Base-by-base conservation (phyloP, 2,113 vertebrate species). In the Ceyx margarethae region DNA sequence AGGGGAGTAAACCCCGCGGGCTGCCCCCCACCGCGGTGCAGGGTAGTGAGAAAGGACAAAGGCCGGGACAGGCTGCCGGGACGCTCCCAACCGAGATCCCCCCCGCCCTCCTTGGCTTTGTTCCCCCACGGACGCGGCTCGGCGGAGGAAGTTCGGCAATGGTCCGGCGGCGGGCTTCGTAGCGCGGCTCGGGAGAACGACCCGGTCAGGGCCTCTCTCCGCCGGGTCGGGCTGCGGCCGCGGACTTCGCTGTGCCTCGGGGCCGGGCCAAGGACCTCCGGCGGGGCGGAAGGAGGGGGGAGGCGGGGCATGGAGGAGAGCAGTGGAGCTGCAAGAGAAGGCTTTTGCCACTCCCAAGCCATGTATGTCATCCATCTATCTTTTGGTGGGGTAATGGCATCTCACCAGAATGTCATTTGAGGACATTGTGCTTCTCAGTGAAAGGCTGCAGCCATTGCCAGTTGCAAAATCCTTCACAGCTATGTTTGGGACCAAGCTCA, bases 311-410 rank as follows among this genome's bases (percentile, higher is more conserved):
- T 11, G n/a, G 56, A 69, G 42, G 8, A 2, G 4, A 77, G 46
- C 0, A 0, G 28, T 3, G 6, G 42, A 45, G 46, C 46, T 23
- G 29, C n/a, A 72, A 17, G 53, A 82, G 29, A n/a, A 25, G 22
- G 26, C 9, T 71, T 15, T 43, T 57, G 21, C 26, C 1, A 1
- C 33, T 73, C 26, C 35, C 2, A 0, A 11, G 14, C 9, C 18
- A 31, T 50, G n/a, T 16, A 2, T 5, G 10, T 67, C 45, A 29
- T 61, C 33, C 3, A 3, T 45, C 31, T 50, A 40, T 21, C 35
- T 26, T 65, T 83, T 1, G 3, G 15, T 10, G 2, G 78, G 43
- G 43, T 23, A 33, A 54, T 21, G 3, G 5, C 28, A 23, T 86
- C 67, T 86, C 46, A 22, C 9, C 4, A 2, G 20, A 13, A 37